Conservation (phyloP, 2,888 invertebrate genomes). For the Melanophora roralis region DNA sequence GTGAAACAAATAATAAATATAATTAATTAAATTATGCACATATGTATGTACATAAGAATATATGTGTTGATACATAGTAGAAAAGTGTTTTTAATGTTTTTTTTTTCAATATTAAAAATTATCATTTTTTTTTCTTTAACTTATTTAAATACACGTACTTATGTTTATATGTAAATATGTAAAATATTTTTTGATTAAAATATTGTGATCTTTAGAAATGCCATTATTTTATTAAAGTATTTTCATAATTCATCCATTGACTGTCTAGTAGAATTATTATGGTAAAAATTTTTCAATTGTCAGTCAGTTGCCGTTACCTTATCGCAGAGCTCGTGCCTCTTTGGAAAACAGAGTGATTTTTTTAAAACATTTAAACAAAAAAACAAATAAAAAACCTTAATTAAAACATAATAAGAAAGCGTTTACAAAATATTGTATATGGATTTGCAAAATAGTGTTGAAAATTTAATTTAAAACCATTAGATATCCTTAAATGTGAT, state of each 20-base stretch:
- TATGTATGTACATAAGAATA: not conserved
- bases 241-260: conserved; percentile 47
- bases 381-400: not conserved
- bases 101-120: conserved; percentile 20
- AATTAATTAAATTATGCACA: conserved; percentile 6
- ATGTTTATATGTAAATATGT: not conserved
- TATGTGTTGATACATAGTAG: not conserved
- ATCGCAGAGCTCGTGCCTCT: conserved; percentile 53
- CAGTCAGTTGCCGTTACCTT: conserved; percentile 58
- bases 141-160: conserved; percentile 53
- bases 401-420: not conserved
- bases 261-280: conserved; percentile 46
- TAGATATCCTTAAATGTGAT: conserved; percentile 21
- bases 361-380: conserved; percentile 1
- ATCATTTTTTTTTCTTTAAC: not conserved
- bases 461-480: not conserved
- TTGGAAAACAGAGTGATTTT: conserved; percentile 33
- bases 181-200: conserved; percentile 25
- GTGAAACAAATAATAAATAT: conserved; percentile 18
- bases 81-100: conserved; percentile 11
- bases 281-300: conserved; percentile 48
- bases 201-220: conserved; percentile 54
- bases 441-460: not conserved
- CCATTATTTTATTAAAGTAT: conserved; percentile 1
- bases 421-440: not conserved